Conservation (phyloP, 35 echinoderm and acorn worm genomes). For the Ophioderma brevispina region DNA sequence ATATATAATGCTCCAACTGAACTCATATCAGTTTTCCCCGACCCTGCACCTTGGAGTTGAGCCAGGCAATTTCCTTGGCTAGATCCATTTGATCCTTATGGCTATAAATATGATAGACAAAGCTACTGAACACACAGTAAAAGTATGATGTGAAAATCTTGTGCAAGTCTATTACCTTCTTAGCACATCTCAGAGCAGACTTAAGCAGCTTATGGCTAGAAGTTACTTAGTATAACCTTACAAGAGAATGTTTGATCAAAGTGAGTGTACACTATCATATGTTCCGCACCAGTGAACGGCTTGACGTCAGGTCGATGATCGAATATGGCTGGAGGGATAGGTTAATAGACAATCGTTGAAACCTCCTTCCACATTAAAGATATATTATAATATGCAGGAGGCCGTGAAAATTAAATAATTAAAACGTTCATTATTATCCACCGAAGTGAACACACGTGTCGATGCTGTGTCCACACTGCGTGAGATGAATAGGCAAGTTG, state of each 20-base stretch:
- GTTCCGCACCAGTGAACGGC: not conserved
- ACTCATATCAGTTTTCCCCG: not conserved
- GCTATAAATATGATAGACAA: not conserved
- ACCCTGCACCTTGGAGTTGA: not conserved
- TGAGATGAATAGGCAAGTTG: too few species aligned
- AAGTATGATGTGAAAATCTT: not conserved
- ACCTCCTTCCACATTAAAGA: not conserved
- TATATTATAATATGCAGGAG: not conserved
- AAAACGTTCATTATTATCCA: not conserved
- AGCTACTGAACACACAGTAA: not conserved
- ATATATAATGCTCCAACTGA: not conserved
- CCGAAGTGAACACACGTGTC: too few species aligned
- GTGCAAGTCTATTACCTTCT: not conserved
- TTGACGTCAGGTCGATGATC: not conserved
- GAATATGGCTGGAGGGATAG: not conserved
- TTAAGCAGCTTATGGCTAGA: not conserved
- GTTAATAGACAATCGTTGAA: not conserved
- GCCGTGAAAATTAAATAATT: constrained; percentile 2
- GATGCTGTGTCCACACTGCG: too few species aligned
- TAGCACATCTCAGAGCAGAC: not conserved
- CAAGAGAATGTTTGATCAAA: not conserved
- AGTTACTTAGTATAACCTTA: not conserved
- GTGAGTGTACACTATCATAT: not conserved
- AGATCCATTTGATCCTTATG: not conserved
- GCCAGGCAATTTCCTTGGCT: constrained; percentile 3